phyloP scores from a whole-genome alignment of 2,888 invertebrate genomes.

The Macrosoma leucophasiata region DNA sequence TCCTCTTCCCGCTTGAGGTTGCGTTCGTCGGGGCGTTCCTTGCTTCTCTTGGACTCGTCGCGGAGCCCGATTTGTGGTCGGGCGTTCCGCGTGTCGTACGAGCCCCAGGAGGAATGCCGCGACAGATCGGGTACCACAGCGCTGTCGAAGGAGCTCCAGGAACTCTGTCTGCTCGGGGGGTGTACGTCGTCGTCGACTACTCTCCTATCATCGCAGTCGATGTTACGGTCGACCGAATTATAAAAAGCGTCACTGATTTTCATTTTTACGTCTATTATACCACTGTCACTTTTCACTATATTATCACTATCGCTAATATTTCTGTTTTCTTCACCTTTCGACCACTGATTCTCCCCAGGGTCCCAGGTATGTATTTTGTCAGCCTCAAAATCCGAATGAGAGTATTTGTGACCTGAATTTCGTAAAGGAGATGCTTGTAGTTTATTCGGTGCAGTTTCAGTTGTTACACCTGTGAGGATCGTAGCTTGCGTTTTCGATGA shows the following conservation, averaged over 20 bases:
- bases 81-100: conserved; percentile 78
- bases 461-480: conserved; percentile 18
- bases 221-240: conserved; percentile 81
- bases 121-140: conserved; percentile 84
- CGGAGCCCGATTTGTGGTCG: conserved; percentile 31
- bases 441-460: conserved; percentile 29
- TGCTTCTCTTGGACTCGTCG: conserved; percentile 41
- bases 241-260: conserved; percentile 80
- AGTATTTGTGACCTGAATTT: conserved; percentile 42
- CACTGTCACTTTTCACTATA: conserved; percentile 72
- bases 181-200: conserved; percentile 42
- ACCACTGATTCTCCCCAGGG: conserved; percentile 72
- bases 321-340: conserved; percentile 39
- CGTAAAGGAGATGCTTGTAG: conserved; percentile 44
- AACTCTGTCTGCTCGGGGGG: conserved; percentile 79
- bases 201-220: conserved; percentile 71
- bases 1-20: no score
- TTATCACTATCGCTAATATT: conserved; percentile 52
- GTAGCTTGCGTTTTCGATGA: conserved; percentile 31
- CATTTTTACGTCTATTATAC: conserved; percentile 60
- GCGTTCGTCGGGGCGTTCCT: conserved; percentile 45
- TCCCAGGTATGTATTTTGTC: conserved; percentile 81
- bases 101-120: conserved; percentile 89
- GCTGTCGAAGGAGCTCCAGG: conserved; percentile 87
- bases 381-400: conserved; percentile 42